Base-by-base conservation (phyloP, 1,140 invertebrate genomes). In the Plectus sambesii region DNA sequence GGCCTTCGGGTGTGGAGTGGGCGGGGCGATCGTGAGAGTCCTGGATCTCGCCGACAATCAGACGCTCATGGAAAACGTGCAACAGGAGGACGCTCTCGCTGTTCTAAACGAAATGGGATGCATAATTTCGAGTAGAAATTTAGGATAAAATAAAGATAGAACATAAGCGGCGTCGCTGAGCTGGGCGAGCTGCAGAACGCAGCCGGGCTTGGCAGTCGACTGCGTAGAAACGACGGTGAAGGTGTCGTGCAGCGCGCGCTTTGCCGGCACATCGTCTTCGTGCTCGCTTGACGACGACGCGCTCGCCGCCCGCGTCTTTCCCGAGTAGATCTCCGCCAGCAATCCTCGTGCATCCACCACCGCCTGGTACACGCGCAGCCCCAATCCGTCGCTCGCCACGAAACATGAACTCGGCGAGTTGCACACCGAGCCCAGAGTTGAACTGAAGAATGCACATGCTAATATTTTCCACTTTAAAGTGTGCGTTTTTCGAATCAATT, bases 211-310 rank as follows among this genome's bases (percentile, higher is more conserved):
- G 0, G 89, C 83, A 0, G 92, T 96, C 2, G 90, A 96, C 70
- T 98, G 93, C 56, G 93, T 85, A n/a, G 88, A 94, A n/a, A 97
- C 88, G 51, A 98, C 89, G 71, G 88, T 86, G 51, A 94, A 89
- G 59, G 82, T 80, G 60, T 88, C 84, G 56, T 85, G 79, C 12
- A 88, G 38, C 33, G 51, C 35, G 6, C 17, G 20, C 69, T 68
- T 66, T 12, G 17, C 12, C 30, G 12, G 12, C 17, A 29, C 8
- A 6, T 26, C 51, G 12, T 37, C 50, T 40, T 50, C 47, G 48
- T 1, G 17, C 20, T 29, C 17, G 6, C 42, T 20, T 43, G 50
- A 19, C 20, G 20, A 49, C 1, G 26, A 49, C 35, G 22, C 19
- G 22, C 33, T 49, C 36, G 6, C 45, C 15, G 20, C 37, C 27